These are phyloP conservation scores for Nothocercus nigrocapillus DNA, from an alignment of 2,113 vertebrate genomes.

Conservation along the genomic window DNA sequence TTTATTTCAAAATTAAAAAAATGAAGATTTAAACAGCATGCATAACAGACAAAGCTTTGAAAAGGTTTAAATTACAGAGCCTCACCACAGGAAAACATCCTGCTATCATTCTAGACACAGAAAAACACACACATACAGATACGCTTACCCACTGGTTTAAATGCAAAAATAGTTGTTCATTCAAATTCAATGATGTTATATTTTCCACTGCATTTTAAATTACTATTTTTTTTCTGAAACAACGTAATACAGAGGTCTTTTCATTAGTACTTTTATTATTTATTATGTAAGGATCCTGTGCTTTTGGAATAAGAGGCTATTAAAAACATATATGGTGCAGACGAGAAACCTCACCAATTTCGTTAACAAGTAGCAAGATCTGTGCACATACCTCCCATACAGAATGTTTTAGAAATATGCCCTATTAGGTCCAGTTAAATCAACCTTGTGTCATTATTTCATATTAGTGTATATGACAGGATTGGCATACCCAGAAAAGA, in stretches of 20 bases:
- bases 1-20: neutral
- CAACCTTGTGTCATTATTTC: slow-evolving; percentile 63
- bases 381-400: neutral
- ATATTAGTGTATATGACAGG: slow-evolving; percentile 50
- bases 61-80: neutral
- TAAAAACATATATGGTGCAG: neutral
- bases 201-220: neutral
- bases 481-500: slow-evolving; percentile 49
- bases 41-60: neutral
- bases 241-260: accelerated
- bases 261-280: neutral
- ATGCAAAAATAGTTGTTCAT: neutral
- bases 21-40: neutral
- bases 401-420: slow-evolving; percentile 33
- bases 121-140: neutral
- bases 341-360: slow-evolving; percentile 35
- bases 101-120: neutral
- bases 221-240: neutral
- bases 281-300: neutral
- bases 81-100: neutral
- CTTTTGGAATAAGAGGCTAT: neutral
- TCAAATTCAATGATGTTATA: neutral
- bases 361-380: slow-evolving; percentile 58
- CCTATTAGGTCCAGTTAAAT: slow-evolving; percentile 68
- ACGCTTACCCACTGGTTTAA: neutral